Conservation (phyloP, 1,140 invertebrate genomes). For the Hermetia illucens region DNA sequence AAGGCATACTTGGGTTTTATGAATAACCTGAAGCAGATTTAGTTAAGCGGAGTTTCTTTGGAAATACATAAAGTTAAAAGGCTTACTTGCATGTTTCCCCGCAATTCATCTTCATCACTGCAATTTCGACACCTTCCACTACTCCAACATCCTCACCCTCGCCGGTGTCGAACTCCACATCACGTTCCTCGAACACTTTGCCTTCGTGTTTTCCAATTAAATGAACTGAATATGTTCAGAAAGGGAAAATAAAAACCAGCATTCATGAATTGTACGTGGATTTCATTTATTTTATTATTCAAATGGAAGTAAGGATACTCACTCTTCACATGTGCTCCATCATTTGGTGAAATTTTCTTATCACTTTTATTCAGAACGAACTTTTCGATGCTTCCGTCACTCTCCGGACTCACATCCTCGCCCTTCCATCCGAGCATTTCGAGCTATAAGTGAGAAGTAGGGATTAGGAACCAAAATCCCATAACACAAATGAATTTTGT, state of each 20-base stretch:
- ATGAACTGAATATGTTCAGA: constrained; percentile 47
- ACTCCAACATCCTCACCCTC: constrained; percentile 66
- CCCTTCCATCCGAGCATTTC: constrained; percentile 73
- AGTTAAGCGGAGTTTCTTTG: not conserved
- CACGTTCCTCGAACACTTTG: constrained; percentile 57
- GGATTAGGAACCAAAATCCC: too few relatives aligned
- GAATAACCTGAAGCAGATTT: constrained; percentile 34
- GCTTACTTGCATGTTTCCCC: constrained; percentile 54
- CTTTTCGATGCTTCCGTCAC: constrained; percentile 70
- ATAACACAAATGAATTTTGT: constrained; percentile 7
- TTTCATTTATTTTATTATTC: constrained; percentile 7
- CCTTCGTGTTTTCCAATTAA: constrained; percentile 56
- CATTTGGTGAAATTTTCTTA: constrained; percentile 62
- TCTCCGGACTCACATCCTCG: constrained; percentile 73
- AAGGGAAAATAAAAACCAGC: constrained; percentile 10
- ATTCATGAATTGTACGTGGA: not conserved
- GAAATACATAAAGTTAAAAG: too few relatives aligned
- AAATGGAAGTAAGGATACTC: constrained; percentile 17
- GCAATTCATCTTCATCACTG: constrained; percentile 67
- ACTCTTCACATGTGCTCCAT: constrained; percentile 65
- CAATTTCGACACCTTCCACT: constrained; percentile 71
- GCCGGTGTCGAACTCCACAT: constrained; percentile 72
- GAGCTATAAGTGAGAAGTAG: constrained; percentile 38
- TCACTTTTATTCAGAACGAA: constrained; percentile 39
- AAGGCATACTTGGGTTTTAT: constrained; percentile 74